These are phyloP conservation scores for Amblyopsis rosae DNA, from an alignment of 2,113 vertebrate species.

Conservation along the genomic window DNA sequence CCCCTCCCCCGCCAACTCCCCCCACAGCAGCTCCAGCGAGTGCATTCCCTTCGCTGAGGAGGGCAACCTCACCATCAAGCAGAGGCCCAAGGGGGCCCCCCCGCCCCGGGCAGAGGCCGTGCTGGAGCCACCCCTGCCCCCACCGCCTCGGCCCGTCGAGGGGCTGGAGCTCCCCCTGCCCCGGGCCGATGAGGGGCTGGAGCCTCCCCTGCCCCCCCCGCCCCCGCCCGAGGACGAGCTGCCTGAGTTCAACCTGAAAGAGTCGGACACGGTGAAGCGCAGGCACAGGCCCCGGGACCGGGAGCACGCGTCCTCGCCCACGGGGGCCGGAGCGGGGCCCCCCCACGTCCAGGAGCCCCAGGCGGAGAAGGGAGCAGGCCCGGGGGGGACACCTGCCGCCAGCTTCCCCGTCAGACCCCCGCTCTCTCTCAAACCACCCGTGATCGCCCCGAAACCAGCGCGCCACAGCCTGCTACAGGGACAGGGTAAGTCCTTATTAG, in stretches of 20 bases:
- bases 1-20: constrained; percentile 66
- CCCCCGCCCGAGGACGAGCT: constrained; percentile 55
- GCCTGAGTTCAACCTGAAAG: constrained; percentile 92
- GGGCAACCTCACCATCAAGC: constrained; percentile 96
- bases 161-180: constrained; percentile 58
- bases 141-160: not conserved
- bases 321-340: constrained; percentile 31
- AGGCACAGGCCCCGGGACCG: constrained; percentile 87
- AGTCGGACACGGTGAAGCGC: constrained; percentile 95
- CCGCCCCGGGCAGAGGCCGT: constrained; percentile 62
- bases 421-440: constrained; percentile 60
- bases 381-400: constrained; percentile 66
- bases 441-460: constrained; percentile 55
- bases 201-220: constrained; percentile 21
- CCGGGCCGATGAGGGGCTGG: constrained; percentile 51
- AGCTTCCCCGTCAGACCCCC: constrained; percentile 66
- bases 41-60: constrained; percentile 97
- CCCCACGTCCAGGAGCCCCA: constrained; percentile 41
- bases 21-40: constrained; percentile 92
- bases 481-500: constrained; percentile 44
- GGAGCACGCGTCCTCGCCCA: constrained; percentile 70
- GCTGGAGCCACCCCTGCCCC: constrained; percentile 44
- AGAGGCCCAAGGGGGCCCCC: constrained; percentile 86
- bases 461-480: constrained; percentile 58
- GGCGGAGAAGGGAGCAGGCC: constrained; percentile 9